Percentiles rank a stretch among this genome's conserved stretches.
Conservation (phyloP, 2,888 invertebrate genomes). For the Drosophila anomalata region DNA sequence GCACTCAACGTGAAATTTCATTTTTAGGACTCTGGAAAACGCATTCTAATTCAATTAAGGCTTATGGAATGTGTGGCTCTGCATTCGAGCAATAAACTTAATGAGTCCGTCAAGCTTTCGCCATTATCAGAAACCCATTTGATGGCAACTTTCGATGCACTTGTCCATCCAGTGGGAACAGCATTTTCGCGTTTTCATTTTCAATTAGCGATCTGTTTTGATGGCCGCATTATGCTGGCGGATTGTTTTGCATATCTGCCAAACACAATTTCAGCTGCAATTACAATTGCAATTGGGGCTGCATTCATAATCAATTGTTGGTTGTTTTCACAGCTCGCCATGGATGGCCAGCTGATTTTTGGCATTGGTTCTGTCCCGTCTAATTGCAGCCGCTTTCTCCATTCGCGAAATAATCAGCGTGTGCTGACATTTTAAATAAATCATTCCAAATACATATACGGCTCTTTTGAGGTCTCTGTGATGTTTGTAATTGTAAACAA, state of each 20-base stretch:
- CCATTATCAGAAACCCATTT: background rate
- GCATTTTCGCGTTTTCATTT: slow-evolving; percentile 50
- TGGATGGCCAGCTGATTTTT: slow-evolving; percentile 5
- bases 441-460: slow-evolving; percentile 20
- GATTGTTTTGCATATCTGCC: slow-evolving; percentile 52
- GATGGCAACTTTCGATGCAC: background rate
- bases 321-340: background rate
- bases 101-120: background rate
- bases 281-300: slow-evolving; percentile 34
- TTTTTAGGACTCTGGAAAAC: background rate
- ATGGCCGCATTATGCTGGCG: slow-evolving; percentile 37
- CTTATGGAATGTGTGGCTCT: background rate
- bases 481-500: slow-evolving; percentile 53
- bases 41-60: background rate
- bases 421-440: slow-evolving; percentile 43
- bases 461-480: slow-evolving; percentile 17
- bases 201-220: slow-evolving; percentile 59
- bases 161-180: slow-evolving; percentile 10
- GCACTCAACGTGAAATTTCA: slow-evolving; percentile 7
- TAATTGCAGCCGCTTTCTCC: slow-evolving; percentile 69
- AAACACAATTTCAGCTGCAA: slow-evolving; percentile 22
- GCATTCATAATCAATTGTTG: slow-evolving; percentile 37
- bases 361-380: slow-evolving; percentile 16
- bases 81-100: slow-evolving; percentile 1
- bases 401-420: slow-evolving; percentile 49